Percentiles rank a stretch among this genome's conserved stretches.
These are phyloP conservation scores for Dysmachus trigonus DNA, from an alignment of 2,888 invertebrate species.

Conservation along the genomic window DNA sequence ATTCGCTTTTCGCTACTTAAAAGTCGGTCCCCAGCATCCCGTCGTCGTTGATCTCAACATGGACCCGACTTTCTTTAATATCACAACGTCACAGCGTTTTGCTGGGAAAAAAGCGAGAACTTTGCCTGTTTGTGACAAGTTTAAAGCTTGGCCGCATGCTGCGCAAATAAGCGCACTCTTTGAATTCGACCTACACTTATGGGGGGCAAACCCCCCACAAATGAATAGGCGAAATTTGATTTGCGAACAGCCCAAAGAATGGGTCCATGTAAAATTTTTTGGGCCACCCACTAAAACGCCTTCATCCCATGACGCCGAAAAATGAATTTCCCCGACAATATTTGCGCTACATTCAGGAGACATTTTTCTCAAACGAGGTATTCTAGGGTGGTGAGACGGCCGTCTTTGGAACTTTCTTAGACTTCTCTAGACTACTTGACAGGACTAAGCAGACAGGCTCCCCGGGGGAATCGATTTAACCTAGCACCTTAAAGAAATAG, in stretches of 20 bases:
- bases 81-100: not conserved
- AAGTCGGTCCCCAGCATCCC: not conserved
- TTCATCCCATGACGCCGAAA: not conserved
- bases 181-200: not conserved
- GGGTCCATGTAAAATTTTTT: not conserved
- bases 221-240: not conserved
- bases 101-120: not conserved
- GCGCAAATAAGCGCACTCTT: not conserved
- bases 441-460: not conserved
- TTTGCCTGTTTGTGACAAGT: not conserved
- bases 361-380: not conserved
- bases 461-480: not conserved
- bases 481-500: not conserved
- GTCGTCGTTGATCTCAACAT: not conserved
- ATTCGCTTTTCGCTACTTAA: not conserved
- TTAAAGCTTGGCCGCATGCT: not conserved
- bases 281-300: not conserved
- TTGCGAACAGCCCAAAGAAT: not conserved
- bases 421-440: not conserved
- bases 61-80: not conserved
- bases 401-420: not conserved
- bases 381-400: not conserved
- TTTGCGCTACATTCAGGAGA: not conserved
- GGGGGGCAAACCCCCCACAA: not conserved
- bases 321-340: not conserved